A percentile compares a stretch with the other conserved stretches of the same genome.
Conservation (phyloP, 2,797 vertebrate species). For the Sylvilagus floridanus region DNA sequence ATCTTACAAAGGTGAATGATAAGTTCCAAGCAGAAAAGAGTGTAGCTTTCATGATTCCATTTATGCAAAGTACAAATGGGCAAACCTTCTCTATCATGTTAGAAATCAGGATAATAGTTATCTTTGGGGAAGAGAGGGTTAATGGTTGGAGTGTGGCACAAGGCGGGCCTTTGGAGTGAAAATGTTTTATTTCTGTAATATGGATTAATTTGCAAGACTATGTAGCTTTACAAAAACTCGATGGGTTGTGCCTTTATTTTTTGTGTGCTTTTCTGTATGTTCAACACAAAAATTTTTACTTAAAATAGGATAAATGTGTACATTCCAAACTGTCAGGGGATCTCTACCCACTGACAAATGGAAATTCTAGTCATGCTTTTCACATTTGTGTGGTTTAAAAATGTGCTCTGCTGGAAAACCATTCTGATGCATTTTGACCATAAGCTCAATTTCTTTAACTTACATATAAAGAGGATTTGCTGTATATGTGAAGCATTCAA, state of each 20-base stretch:
- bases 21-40: not conserved
- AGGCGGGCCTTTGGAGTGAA: not conserved
- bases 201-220: not conserved
- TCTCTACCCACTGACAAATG: not conserved
- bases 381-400: slow-evolving; percentile 39
- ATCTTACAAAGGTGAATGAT: slow-evolving; percentile 34
- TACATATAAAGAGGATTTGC: not conserved
- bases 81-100: not conserved
- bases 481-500: not conserved
- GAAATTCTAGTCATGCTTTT: slow-evolving; percentile 49
- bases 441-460: too few species aligned
- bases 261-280: not conserved
- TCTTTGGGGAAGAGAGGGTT: not conserved
- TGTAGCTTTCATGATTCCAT: not conserved
- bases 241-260: not conserved
- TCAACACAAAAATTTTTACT: slow-evolving; percentile 51
- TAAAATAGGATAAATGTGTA: slow-evolving; percentile 28
- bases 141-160: not conserved
- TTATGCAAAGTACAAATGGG: not conserved
- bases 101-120: not conserved
- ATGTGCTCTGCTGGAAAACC: not conserved
- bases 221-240: slow-evolving; percentile 37
- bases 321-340: slow-evolving; percentile 31
- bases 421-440: not conserved
- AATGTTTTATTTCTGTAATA: not conserved